These are phyloP conservation scores for Menidia menidia DNA, from an alignment of 2,797 vertebrate genomes.

Conservation along the genomic window DNA sequence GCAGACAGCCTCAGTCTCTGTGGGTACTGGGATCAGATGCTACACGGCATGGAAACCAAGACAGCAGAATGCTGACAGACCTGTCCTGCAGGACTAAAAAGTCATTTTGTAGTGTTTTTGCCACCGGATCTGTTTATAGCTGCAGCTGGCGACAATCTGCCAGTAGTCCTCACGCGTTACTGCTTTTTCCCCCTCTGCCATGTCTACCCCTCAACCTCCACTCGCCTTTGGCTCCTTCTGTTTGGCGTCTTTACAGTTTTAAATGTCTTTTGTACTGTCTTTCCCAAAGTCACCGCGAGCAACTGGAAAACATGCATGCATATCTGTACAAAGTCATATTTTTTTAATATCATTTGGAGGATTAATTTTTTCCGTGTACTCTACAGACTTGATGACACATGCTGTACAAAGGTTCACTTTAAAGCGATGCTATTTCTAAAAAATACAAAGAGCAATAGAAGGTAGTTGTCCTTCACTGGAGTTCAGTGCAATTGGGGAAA, in stretches of 20 bases:
- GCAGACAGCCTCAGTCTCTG: slow-evolving; percentile 35
- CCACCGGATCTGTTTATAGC: slow-evolving; percentile 25
- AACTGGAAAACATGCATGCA: slow-evolving; percentile 26
- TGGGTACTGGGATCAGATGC: slow-evolving; percentile 44
- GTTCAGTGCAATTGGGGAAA: slow-evolving; percentile 14
- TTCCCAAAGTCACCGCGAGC: neutral
- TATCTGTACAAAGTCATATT: slow-evolving; percentile 34
- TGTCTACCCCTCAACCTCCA: slow-evolving; percentile 1
- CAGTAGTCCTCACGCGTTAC: slow-evolving; percentile 6
- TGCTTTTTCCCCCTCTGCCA: slow-evolving; percentile 23
- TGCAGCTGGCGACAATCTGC: slow-evolving; percentile 21
- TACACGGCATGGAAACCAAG: slow-evolving; percentile 43
- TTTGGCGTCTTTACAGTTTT: neutral
- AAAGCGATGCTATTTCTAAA: slow-evolving; percentile 27
- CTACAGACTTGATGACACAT: slow-evolving; percentile 40
- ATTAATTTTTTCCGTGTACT: slow-evolving; percentile 19
- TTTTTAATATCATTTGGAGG: slow-evolving; percentile 28
- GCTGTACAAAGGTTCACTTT: slow-evolving; percentile 35
- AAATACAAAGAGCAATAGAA: neutral
- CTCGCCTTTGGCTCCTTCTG: neutral
- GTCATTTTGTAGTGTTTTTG: slow-evolving; percentile 41
- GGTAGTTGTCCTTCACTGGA: slow-evolving; percentile 16
- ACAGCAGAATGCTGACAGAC: slow-evolving; percentile 26
- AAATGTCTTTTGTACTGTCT: neutral
- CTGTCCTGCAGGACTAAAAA: slow-evolving; percentile 46